A percentile compares a stretch with the other conserved stretches of the same genome.
Evolutionary conservation across 1,140 invertebrate species (phyloP).

Genomic region (Chironomus striatipennis): DNA sequence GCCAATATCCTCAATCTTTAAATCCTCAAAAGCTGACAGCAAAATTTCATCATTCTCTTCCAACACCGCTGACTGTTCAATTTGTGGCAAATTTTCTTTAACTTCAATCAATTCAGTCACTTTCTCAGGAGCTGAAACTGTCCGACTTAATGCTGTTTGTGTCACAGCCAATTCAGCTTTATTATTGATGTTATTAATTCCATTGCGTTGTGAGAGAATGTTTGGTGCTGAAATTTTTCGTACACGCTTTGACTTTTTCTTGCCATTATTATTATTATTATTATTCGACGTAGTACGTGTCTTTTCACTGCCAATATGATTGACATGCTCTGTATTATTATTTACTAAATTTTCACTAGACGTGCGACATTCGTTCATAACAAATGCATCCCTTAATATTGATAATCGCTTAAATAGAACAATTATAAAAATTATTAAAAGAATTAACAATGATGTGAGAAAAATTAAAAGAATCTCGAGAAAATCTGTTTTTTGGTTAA

Average conservation of each 20-base stretch:
- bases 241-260: not conserved
- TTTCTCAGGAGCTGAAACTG: not conserved
- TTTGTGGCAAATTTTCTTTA: not conserved
- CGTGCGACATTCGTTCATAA: not conserved
- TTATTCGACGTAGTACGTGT: not conserved
- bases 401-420: not conserved
- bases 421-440: not conserved
- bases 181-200: not conserved
- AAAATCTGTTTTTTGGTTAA: not conserved
- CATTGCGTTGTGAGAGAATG: not conserved
- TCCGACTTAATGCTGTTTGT: not conserved
- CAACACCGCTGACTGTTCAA: not conserved
- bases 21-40: not conserved
- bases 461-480: not conserved
- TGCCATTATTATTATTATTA: not conserved
- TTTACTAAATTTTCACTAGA: not conserved
- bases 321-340: not conserved
- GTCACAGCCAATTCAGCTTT: not conserved
- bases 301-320: too few species aligned
- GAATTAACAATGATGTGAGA: not conserved
- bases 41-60: constrained; percentile 15
- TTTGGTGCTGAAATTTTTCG: constrained; percentile 7
- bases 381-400: not conserved
- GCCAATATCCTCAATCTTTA: not conserved
- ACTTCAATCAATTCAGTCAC: not conserved